Percentiles rank a stretch among this genome's conserved stretches.
These are phyloP conservation scores for Enhydra lutris DNA, from an alignment of 2,113 vertebrate genomes.

Conservation along the genomic window DNA sequence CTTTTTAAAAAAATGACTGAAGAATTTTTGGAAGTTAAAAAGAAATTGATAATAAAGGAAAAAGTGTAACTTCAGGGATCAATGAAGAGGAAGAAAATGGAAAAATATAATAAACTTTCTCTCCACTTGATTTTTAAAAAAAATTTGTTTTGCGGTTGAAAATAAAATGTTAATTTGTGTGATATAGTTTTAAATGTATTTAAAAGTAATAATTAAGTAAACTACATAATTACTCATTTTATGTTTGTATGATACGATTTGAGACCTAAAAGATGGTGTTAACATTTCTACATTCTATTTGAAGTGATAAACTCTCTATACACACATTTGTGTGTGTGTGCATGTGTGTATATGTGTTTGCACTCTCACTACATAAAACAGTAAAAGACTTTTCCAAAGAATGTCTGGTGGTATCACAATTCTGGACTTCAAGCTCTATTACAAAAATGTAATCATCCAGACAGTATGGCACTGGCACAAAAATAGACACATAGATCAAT, in stretches of 20 bases:
- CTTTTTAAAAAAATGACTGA: not conserved
- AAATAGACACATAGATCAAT: no score
- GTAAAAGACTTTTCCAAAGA: not conserved
- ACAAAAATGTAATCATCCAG: no score
- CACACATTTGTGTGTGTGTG: not conserved
- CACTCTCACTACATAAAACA: not conserved
- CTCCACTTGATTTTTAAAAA: not conserved
- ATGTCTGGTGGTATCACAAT: no score
- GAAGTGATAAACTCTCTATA: not conserved
- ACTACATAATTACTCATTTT: not conserved
- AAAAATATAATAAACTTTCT: not conserved
- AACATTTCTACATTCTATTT: not conserved
- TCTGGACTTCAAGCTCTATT: no score
- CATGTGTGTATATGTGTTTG: rapidly evolving
- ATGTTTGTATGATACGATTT: not conserved
- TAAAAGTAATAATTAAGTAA: not conserved
- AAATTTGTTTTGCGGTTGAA: not conserved
- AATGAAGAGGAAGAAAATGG: not conserved
- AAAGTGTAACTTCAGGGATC: not conserved
- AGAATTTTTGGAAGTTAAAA: not conserved
- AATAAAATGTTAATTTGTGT: not conserved
- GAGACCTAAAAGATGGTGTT: not conserved
- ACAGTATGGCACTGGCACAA: no score
- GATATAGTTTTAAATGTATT: not conserved
- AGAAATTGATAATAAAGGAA: not conserved